Percentiles rank a stretch among this genome's conserved stretches.
phyloP scores from a whole-genome alignment of 2,113 vertebrate species.

The Australoheros scitulus region DNA sequence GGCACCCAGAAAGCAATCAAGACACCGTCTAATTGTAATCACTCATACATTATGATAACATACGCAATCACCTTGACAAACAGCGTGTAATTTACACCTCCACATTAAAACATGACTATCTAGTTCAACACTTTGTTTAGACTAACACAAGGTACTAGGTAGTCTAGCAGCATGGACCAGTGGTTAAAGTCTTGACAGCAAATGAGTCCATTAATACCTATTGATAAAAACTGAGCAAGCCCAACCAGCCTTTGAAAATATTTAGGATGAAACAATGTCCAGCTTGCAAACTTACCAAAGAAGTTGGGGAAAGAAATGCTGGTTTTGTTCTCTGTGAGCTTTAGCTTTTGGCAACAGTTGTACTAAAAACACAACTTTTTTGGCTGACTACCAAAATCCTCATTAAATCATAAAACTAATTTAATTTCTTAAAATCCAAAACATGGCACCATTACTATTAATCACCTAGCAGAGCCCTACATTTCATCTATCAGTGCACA shows the following conservation, averaged over 20 bases:
- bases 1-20: constrained; percentile 59
- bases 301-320: background rate
- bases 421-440: background rate
- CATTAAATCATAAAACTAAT: too few relatives aligned
- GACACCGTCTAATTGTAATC: constrained; percentile 60
- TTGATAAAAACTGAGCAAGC: background rate
- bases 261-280: background rate
- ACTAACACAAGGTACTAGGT: background rate
- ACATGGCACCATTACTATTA: background rate
- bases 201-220: background rate
- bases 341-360: background rate
- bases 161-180: background rate
- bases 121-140: constrained; percentile 12
- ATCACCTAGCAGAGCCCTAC: background rate
- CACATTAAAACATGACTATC: constrained; percentile 34
- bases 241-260: background rate
- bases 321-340: background rate
- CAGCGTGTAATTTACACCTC: constrained; percentile 45
- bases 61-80: constrained; percentile 55
- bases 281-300: background rate
- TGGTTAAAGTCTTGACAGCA: background rate
- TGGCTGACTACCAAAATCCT: background rate
- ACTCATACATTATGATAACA: constrained; percentile 43
- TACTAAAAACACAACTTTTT: background rate
- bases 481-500: background rate